phyloP scores from a whole-genome alignment of 2,797 vertebrate species.

The Dendrocincla fuliginosa region DNA sequence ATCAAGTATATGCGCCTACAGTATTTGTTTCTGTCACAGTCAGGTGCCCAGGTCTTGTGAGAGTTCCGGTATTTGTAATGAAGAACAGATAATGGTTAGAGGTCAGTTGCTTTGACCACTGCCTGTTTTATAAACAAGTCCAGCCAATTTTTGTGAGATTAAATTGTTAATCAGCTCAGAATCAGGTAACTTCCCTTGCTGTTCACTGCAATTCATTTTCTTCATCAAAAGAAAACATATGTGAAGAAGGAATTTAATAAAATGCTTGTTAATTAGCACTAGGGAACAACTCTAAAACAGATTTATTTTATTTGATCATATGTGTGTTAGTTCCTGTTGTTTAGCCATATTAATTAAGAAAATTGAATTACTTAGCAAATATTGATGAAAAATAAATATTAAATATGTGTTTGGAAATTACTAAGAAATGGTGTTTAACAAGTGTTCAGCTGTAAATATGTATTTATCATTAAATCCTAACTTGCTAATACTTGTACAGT shows the following conservation, averaged over 20 bases:
- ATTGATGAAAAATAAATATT: background rate
- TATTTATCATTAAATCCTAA: background rate
- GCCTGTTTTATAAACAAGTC: background rate
- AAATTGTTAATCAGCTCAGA: background rate
- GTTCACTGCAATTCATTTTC: background rate
- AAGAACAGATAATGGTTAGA: background rate
- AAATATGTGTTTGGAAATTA: background rate
- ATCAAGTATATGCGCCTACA: background rate
- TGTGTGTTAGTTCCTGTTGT: background rate
- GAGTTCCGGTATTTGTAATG: background rate
- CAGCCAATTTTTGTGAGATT: background rate
- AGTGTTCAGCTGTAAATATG: background rate
- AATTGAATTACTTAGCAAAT: background rate
- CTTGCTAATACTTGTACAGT: background rate
- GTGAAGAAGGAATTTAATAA: background rate
- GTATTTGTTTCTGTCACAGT: background rate
- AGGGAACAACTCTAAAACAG: background rate
- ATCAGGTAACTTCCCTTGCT: background rate
- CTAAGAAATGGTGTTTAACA: background rate
- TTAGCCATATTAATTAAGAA: background rate
- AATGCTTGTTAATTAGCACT: background rate
- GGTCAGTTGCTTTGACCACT: background rate
- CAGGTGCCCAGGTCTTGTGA: background rate
- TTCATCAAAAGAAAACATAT: background rate
- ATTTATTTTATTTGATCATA: background rate